Base-by-base conservation (phyloP, 2,888 invertebrate species). In the Galeruca laticollis region DNA sequence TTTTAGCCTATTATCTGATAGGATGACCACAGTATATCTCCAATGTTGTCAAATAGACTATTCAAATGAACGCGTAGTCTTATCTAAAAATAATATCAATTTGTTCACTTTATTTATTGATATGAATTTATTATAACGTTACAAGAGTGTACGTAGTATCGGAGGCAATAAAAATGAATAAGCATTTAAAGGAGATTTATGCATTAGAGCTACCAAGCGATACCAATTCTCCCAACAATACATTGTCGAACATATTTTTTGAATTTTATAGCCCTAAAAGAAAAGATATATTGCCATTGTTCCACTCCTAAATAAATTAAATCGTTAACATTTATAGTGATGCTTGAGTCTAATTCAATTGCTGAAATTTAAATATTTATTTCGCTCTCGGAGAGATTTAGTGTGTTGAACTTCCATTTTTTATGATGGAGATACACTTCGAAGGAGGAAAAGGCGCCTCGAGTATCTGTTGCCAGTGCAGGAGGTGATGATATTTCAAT, bases 391-490 rank as follows among this genome's bases (percentile, higher is more conserved):
- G 54, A 66, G 72, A 79, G 79, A 78, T 78, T 79, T 77, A 78
- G 72, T 73, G 37, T 69, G 65, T 65, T 69, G 56, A 35, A 69
- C 37, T 69, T 62, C 47, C 72, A 73, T 73, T 79, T 79, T 80
- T 80, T 79, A 78, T 78, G 78, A 80, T 79, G 79, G 77, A 81
- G 80, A 82, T 80, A 80, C 76, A 26, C n/a, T n/a, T 71, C 76
- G 40, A 11, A 60, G 60, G 60, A 52, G 21, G 31, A 52, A 52
- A 52, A 26, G 26, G 52, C 76, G 60, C 60, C 49, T 60, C 8
- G 47, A 60, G 60, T 31, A 31, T 31, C 15, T 49, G 18, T 15
- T 31, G 33, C 47, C 52, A 52, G 52, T 52, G 52, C 21, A 52
- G 52, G 21, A 52, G 26, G 52, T 26, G 26, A 52, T 11, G 26